Base-by-base conservation (phyloP, 2,888 invertebrate genomes). In the Hirtodrosophila duncani region DNA sequence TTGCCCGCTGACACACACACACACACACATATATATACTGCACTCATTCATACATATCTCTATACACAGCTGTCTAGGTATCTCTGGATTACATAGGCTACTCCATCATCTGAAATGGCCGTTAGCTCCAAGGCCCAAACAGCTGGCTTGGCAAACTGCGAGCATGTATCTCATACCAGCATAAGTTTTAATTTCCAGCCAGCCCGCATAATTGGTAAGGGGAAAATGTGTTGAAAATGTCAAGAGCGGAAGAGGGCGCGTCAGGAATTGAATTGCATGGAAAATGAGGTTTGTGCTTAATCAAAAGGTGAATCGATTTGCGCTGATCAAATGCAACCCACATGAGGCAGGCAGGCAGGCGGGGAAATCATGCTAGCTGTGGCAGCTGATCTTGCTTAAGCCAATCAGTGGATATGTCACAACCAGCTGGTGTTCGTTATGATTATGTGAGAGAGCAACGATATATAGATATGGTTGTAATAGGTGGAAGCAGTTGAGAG, bases 141-240 rank as follows among this genome's bases (percentile, higher is more conserved):
- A 75, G 72, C 72, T 72, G 80, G 72, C 72, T 51, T n/a, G n/a
- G n/a, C n/a, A n/a, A n/a, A n/a, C n/a, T n/a, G n/a, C n/a, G n/a
- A n/a, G n/a, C n/a, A n/a, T n/a, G n/a, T n/a, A n/a, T n/a, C n/a
- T n/a, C n/a, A n/a, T n/a, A 42, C 72, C 72, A 71, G 80, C 80
- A 72, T 80, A 79, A 70, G 55, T 55, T 59, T 53, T 56, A 64
- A 56, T 60, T 58, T 41, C 61, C 60, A 52, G 44, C 39, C 59
- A 56, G 53, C 72, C 72, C 77, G 72, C 80, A 72, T 72, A 55
- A 75, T 71, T 79, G 38, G 34, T 5, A 48, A n/a, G n/a, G n/a
- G 46, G 55, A 48, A 70, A 70, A 68, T 36, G 44, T 14, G 37
- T 23, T 17, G 8, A 30, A 41, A 59, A 42, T 31, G 67, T 49